phyloP scores from a whole-genome alignment of 2,797 vertebrate genomes.

The Podargus strigoides region DNA sequence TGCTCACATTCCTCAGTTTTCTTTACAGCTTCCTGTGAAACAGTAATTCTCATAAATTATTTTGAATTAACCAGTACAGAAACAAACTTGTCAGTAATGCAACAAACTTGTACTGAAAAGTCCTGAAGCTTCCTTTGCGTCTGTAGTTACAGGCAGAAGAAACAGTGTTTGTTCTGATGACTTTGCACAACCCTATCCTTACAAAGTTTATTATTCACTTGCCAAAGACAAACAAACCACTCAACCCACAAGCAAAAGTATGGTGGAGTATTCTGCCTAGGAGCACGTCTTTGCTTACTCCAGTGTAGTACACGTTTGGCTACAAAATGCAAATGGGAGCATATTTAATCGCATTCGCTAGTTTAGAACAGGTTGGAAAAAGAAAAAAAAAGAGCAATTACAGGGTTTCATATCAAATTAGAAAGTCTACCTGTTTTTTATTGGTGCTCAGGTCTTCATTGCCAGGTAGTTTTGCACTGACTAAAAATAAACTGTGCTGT shows the following conservation, averaged over 20 bases:
- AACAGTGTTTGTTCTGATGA: background rate
- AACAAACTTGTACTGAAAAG: background rate
- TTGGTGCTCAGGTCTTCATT: background rate
- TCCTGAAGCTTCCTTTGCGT: background rate
- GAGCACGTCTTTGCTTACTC: background rate
- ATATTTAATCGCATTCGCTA: background rate
- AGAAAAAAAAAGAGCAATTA: background rate
- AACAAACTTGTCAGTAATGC: background rate
- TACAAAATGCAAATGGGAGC: background rate
- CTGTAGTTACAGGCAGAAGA: background rate
- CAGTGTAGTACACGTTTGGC: background rate
- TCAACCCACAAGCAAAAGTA: background rate
- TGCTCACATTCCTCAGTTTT: constrained; percentile 69
- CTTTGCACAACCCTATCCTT: background rate
- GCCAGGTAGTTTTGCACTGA: background rate
- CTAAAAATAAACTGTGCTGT: background rate
- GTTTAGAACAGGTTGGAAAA: background rate
- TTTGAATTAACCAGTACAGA: background rate
- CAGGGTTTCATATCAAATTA: background rate
- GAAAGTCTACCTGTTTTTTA: background rate
- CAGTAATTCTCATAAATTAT: background rate
- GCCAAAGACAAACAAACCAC: background rate
- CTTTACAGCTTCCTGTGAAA: constrained; percentile 69
- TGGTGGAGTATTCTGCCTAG: background rate
- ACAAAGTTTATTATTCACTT: background rate